A percentile compares a stretch with the other conserved stretches of the same genome.
Evolutionary conservation across 2,888 invertebrate genomes (phyloP).

Genomic region (Metopia argyrocephala): DNA sequence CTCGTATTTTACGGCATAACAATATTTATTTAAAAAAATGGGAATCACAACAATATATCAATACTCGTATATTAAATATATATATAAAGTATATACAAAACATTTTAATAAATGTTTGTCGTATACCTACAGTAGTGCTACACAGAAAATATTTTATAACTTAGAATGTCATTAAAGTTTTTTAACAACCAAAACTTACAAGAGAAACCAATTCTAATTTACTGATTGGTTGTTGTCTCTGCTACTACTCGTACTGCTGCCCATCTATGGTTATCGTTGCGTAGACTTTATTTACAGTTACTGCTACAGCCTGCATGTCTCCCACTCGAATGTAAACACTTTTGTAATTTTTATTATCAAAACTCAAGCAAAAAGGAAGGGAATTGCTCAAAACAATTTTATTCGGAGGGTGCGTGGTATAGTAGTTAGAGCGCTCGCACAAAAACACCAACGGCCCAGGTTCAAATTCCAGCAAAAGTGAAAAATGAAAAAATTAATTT

Average conservation of each 20-base stretch:
- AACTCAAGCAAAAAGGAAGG: conserved; percentile 13
- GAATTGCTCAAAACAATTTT: not conserved
- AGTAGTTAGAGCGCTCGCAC: no score
- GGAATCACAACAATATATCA: no score
- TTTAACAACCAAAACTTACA: not conserved
- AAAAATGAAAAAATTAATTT: no score
- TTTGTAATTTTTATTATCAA: not conserved
- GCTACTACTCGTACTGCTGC: not conserved
- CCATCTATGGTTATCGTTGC: not conserved
- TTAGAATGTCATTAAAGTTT: conserved; percentile 30
- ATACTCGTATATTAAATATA: no score
- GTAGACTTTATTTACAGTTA: not conserved
- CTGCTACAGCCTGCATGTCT: not conserved
- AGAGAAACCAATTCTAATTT: not conserved
- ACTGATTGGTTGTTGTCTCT: not conserved
- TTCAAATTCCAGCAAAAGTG: no score
- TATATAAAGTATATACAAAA: no score
- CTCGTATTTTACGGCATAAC: no score
- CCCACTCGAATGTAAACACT: conserved; percentile 5
- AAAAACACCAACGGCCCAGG: no score
- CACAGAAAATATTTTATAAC: not conserved
- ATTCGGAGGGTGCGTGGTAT: no score
- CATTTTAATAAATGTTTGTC: no score
- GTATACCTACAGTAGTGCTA: not conserved
- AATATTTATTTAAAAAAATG: no score